These are phyloP conservation scores for Erythrocebus patas DNA, from an alignment of 2,113 vertebrate genomes.

Conservation along the genomic window DNA sequence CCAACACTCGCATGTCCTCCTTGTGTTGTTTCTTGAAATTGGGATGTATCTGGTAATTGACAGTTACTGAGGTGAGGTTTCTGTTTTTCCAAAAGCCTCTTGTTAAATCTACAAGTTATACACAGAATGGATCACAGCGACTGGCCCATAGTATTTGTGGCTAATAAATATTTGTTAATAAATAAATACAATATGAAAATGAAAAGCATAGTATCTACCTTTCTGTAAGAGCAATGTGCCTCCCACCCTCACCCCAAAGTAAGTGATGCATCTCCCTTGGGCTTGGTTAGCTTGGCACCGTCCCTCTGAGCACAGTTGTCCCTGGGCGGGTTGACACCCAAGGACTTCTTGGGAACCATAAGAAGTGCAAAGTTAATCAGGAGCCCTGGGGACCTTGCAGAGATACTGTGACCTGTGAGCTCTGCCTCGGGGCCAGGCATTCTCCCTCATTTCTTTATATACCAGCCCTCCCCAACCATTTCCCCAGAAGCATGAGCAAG, in stretches of 20 bases:
- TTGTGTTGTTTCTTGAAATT: neutral
- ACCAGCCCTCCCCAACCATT: fast-evolving
- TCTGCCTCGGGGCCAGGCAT: neutral
- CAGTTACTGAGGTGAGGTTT: neutral
- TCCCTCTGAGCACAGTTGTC: neutral
- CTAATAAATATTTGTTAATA: neutral
- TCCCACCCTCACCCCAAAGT: neutral
- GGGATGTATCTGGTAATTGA: neutral
- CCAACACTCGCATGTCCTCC: neutral
- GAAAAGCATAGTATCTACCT: neutral
- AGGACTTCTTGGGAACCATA: neutral
- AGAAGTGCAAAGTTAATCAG: neutral
- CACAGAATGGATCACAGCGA: neutral
- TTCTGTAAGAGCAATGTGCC: neutral
- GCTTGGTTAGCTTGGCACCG: neutral
- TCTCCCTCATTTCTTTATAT: neutral
- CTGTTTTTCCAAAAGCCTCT: neutral
- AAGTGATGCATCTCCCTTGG: neutral
- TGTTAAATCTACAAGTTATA: neutral
- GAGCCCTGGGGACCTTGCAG: neutral
- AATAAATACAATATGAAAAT: neutral
- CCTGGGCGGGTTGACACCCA: neutral
- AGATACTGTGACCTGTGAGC: neutral
- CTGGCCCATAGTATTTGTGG: neutral
- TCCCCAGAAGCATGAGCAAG: neutral